Percentiles rank a stretch among this genome's conserved stretches.
Evolutionary conservation across 2,797 vertebrate genomes (phyloP).

Genomic region (Uromys caudimaculatus): DNA sequence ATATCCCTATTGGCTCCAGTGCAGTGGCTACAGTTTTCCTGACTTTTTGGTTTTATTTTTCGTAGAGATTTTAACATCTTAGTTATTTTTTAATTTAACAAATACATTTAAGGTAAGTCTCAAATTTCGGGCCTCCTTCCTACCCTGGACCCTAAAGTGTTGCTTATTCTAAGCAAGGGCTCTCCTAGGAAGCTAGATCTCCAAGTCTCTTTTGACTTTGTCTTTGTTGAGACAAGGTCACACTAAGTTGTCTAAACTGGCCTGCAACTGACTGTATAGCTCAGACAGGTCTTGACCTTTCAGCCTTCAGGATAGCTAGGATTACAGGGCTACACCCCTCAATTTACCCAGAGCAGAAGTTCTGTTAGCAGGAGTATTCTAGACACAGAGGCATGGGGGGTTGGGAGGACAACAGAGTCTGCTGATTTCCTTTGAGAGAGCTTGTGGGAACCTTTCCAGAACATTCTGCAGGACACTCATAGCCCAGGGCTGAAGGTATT

Average conservation of each 20-base stretch:
- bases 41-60: background rate
- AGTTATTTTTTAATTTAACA: background rate
- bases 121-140: background rate
- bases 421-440: background rate
- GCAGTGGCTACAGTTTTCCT: background rate
- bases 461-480: background rate
- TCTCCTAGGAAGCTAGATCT: background rate
- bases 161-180: background rate
- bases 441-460: background rate
- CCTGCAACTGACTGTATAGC: background rate
- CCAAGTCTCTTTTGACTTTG: background rate
- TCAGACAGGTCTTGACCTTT: background rate
- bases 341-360: background rate
- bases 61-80: background rate
- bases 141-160: too few relatives aligned
- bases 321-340: background rate
- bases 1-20: background rate
- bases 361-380: background rate
- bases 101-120: constrained; percentile 4
- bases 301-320: background rate
- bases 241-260: background rate
- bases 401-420: background rate
- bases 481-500: background rate
- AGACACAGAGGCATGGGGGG: background rate
- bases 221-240: background rate